Conservation (phyloP, 2,797 vertebrate genomes). For the Podargus strigoides region DNA sequence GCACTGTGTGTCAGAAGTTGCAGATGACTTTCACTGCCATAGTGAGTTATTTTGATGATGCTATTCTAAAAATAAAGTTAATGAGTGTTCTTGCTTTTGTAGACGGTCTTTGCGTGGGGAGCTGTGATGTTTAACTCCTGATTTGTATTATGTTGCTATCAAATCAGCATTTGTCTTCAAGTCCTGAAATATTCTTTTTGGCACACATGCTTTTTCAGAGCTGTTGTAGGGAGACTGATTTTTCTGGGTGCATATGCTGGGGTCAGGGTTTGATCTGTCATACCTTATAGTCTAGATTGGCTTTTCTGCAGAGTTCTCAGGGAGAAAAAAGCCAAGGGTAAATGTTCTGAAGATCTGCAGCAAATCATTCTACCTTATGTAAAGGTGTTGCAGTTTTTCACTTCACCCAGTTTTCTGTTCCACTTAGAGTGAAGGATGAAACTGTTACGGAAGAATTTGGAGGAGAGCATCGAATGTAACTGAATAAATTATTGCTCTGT, state of each 20-base stretch:
- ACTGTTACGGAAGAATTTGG: neutral
- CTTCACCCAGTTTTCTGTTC: neutral
- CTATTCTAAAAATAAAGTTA: neutral
- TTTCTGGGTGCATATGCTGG: fast-evolving
- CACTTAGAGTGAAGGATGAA: neutral
- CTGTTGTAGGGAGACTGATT: neutral
- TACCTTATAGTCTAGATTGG: neutral
- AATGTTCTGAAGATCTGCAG: neutral
- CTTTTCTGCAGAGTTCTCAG: neutral
- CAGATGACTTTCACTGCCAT: neutral
- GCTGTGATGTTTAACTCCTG: neutral
- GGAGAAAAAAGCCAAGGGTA: neutral
- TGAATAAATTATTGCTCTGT: neutral
- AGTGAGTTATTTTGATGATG: neutral
- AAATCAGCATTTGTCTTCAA: neutral
- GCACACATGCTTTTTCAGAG: neutral
- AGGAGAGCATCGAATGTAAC: neutral
- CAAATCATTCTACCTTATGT: neutral
- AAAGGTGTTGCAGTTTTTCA: neutral
- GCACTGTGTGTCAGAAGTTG: neutral
- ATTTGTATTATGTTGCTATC: fast-evolving
- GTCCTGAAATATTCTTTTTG: neutral
- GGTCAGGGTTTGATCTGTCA: neutral
- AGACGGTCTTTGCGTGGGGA: neutral
- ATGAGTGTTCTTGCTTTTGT: neutral